A percentile compares a stretch with the other conserved stretches of the same genome.
These are phyloP conservation scores for Kryphioiulus occultus DNA, from an alignment of 2,888 invertebrate species.

Conservation along the genomic window DNA sequence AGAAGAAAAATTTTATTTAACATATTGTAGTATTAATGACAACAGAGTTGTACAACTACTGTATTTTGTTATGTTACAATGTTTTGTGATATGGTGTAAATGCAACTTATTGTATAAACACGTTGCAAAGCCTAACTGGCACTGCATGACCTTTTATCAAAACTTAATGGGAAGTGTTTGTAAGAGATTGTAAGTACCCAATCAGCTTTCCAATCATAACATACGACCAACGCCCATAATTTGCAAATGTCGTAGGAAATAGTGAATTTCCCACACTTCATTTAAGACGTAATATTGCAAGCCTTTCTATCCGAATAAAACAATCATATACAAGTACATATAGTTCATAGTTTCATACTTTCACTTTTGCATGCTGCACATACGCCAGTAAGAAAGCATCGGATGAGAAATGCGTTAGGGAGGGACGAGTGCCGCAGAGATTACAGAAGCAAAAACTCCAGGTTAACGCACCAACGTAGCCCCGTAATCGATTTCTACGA, in stretches of 20 bases:
- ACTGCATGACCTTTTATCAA: neutral
- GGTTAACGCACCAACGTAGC: conserved; percentile 33
- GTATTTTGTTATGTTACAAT: too few relatives aligned
- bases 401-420: neutral
- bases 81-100: too few relatives aligned
- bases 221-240: conserved; percentile 16
- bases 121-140: too few relatives aligned
- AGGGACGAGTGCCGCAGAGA: neutral
- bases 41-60: too few relatives aligned
- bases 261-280: neutral
- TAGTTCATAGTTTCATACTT: neutral
- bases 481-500: conserved; percentile 36
- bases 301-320: neutral
- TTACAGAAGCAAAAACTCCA: neutral
- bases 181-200: neutral
- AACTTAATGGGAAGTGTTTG: neutral
- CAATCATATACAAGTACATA: too few relatives aligned
- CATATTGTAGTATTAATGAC: too few relatives aligned
- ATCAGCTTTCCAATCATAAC: neutral
- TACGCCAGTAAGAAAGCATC: neutral
- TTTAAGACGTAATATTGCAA: neutral
- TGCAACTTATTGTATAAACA: too few relatives aligned
- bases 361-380: neutral
- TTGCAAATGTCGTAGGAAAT: neutral
- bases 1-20: too few relatives aligned